Percentiles rank a stretch among this genome's conserved stretches.
Evolutionary conservation across 35 echinoderm and acorn worm genomes (phyloP).

Genomic region (Diadema setosum): DNA sequence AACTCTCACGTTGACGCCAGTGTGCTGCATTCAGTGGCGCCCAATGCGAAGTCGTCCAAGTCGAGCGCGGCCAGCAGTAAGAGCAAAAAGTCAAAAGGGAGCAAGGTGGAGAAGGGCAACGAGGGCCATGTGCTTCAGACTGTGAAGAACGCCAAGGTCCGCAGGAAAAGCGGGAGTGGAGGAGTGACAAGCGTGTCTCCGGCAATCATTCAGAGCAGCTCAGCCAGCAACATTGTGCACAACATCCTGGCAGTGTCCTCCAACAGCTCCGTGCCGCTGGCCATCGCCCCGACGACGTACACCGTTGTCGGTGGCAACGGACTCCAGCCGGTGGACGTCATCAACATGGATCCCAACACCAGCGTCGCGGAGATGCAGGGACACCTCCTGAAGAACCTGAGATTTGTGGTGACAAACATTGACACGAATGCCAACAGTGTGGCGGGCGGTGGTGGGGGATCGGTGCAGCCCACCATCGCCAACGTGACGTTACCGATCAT

Average conservation of each 20-base stretch:
- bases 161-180: slow-evolving; percentile 73
- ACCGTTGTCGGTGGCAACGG: slow-evolving; percentile 60
- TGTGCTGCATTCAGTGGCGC: background rate
- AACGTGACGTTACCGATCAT: slow-evolving; percentile 70
- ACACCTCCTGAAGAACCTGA: slow-evolving; percentile 59
- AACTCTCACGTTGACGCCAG: background rate
- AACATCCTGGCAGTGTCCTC: slow-evolving; percentile 61
- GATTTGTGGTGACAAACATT: slow-evolving; percentile 95
- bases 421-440: slow-evolving; percentile 63
- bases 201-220: background rate
- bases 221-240: slow-evolving; percentile 26
- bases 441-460: background rate
- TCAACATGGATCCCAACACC: slow-evolving; percentile 53
- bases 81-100: slow-evolving; percentile 1
- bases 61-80: background rate
- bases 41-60: background rate
- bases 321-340: slow-evolving; percentile 64
- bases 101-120: background rate
- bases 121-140: background rate
- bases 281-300: slow-evolving; percentile 8
- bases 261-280: slow-evolving; percentile 18
- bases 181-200: background rate
- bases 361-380: slow-evolving; percentile 31
- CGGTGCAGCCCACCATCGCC: background rate
- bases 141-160: slow-evolving; percentile 43